Base-by-base conservation (phyloP, 2,888 invertebrate species). In the Chrysodeixis includens region DNA sequence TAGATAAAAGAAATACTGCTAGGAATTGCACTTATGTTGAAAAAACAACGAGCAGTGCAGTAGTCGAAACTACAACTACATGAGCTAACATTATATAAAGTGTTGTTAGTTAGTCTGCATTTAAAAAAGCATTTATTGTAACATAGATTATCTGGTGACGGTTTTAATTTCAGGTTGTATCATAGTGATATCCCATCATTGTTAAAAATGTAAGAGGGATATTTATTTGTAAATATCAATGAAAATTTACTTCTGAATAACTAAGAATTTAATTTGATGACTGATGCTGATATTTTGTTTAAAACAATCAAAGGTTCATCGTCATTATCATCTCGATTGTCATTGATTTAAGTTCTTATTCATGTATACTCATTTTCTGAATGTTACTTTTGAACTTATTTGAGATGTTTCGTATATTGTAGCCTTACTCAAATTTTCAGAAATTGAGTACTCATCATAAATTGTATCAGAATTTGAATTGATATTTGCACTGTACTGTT, bases 171-270 rank as follows among this genome's bases (percentile, higher is more conserved):
- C 66, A 69, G 69, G 44, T 35, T 78, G 66, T 63, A 74, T 51
- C 46, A 63, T 73, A 65, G n/a, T 59, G 49, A 56, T 59, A 6
- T 68, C 66, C 58, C 64, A 67, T 56, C 54, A 53, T 67, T 61
- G 44, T 65, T 73, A 76, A 61, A 71, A 71, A 64, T 71, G 0
- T 69, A 78, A 80, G 76, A 68, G 73, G 74, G 68, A 72, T 81
- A 69, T 71, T 71, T 68, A 64, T 78, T 86, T 92, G 92, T 92
- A 92, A 91, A 92, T 92, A 91, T 91, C 90, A 92, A 91, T 89
- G 68, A 86, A 83, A 88, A 88, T 90, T 80, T 59, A 40, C 66
- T 55, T 64, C 46, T 67, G 44, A 51, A 56, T 2, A 18, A 12
- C 52, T 32, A 18, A 3, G 69, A 72, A 66, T 57, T 56, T 71